Evolutionary conservation across 2,888 invertebrate species (phyloP), one percentile per base, ranked within the genome.

Genomic region (Rutpela maculata): DNA sequence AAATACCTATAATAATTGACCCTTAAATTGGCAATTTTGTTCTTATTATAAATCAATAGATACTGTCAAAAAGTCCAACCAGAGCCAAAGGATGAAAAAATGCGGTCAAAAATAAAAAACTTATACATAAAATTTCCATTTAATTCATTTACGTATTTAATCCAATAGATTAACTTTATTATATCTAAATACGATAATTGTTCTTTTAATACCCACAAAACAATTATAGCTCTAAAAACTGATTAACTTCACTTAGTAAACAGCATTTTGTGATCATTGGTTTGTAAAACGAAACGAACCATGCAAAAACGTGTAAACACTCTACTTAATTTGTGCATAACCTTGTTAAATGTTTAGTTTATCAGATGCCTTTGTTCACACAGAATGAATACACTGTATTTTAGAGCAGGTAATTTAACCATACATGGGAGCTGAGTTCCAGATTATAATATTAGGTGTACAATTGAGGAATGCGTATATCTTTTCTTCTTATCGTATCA

Each of bases 331-430:
- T 75, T 78, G 78, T 78, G 78, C 74, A 76, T 76, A 79, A 78
- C 78, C 78, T 81, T 79, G 81, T 81, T 81, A 81, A 76, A 78
- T 79, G 78, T 78, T 79, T 76, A 59, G 18, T 70, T 74, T 79
- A 81, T 81, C 80, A 71, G 81, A 81, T 81, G 78, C 70, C 77
- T 79, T 80, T 79, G 80, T 81, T 81, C 81, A 78, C 81, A 80
- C 78, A 78, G 75, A 72, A 75, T 78, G 81, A 78, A 78, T 79
- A 78, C 81, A 66, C 35, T 57, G 56, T 57, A 50, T 74, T 62
- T 72, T 55, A 63, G 70, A 57, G 62, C 57, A 62, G 66, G 55
- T 57, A 70, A 63, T 70, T 65, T 70, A 31, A 22, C 26, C 50
- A 59, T 35, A 60, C 69, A 63, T 75, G 70, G 75, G 75, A 70